Base-by-base conservation (phyloP, 2,797 vertebrate genomes). In the Glyptemys insculpta region DNA sequence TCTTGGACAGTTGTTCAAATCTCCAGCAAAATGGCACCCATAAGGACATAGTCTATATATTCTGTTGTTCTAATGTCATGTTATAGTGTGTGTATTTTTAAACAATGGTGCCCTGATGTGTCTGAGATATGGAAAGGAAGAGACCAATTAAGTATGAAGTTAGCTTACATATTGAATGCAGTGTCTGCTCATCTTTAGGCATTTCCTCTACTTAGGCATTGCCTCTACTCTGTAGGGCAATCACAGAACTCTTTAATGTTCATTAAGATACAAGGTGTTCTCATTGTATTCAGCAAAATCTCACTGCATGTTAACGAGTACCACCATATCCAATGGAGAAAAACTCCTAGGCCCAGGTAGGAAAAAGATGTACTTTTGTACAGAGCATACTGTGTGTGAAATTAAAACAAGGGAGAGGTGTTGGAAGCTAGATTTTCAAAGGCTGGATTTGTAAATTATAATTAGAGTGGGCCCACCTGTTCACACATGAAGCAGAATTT, bases 91-190 rank as follows among this genome's bases (percentile, higher is more conserved):
- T 93, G 49, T 84, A 72, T 83, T 94, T 91, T 94, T 54, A 93
- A 93, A 76, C 59, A 41, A 79, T 23, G 88, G 68, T 81, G 90
- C 41, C 41, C 88, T 37, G 54, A 54, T 87, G 88, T 84, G 54
- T 89, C 65, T 88, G 31, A 76, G 6, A 78, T 87, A 49, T 90
- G 85, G 91, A 89, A 94, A 96, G 87, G 79, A 79, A 85, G 34
- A 78, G 88, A 87, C 87, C 94, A 97, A 96, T 96, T 96, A 95
- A 95, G 82, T 95, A 94, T 96, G 87, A 97, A 96, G 95, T 96
- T 94, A 94, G 57, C 86, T 94, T 94, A 82, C 85, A 94, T 94
- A 88, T 92, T 84, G 91, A 96, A 96, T 96, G 54, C 72, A 87
- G 84, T 86, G 82, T 85, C 92, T 79, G 44, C 89, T 96, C 94